phyloP scores from a whole-genome alignment of 2,113 vertebrate genomes.

The Benitochromis conjunctus region DNA sequence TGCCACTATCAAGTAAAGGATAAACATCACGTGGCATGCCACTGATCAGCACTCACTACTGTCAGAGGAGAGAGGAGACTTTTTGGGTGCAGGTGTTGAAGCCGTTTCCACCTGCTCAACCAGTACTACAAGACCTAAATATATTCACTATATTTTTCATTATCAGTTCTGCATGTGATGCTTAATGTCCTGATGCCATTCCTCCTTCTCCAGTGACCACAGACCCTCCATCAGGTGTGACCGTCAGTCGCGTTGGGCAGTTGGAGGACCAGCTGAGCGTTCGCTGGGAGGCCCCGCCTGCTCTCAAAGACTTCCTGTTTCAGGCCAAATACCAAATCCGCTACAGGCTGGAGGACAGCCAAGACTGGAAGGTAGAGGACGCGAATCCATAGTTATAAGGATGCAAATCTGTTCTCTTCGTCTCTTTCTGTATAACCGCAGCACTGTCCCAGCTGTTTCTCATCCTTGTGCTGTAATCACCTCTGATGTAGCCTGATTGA shows the following conservation, averaged over 20 bases:
- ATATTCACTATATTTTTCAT: neutral
- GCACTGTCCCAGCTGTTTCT: constrained; percentile 40
- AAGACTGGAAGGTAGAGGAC: constrained; percentile 90
- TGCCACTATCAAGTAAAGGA: neutral
- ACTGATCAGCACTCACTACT: neutral
- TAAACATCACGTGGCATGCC: neutral
- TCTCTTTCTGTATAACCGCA: neutral
- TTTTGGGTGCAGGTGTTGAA: neutral
- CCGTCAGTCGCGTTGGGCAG: constrained; percentile 88
- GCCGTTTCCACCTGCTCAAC: neutral
- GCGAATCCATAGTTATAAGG: neutral
- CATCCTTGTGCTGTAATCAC: constrained; percentile 36
- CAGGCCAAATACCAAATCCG: constrained; percentile 99
- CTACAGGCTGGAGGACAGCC: constrained; percentile 93
- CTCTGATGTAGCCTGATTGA: constrained; percentile 41
- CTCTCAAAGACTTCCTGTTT: constrained; percentile 95
- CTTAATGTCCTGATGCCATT: neutral
- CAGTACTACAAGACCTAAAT: neutral
- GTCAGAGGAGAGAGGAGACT: neutral
- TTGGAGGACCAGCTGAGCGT: constrained; percentile 96
- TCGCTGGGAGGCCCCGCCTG: constrained; percentile 90
- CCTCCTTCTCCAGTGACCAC: constrained; percentile 83
- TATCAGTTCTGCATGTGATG: neutral
- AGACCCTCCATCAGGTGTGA: constrained; percentile 87
- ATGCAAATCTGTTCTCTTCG: constrained; percentile 2